Evolutionary conservation across 2,888 invertebrate genomes (phyloP), one percentile per base, ranked within the genome.

Genomic region (Lepas anatifera): DNA sequence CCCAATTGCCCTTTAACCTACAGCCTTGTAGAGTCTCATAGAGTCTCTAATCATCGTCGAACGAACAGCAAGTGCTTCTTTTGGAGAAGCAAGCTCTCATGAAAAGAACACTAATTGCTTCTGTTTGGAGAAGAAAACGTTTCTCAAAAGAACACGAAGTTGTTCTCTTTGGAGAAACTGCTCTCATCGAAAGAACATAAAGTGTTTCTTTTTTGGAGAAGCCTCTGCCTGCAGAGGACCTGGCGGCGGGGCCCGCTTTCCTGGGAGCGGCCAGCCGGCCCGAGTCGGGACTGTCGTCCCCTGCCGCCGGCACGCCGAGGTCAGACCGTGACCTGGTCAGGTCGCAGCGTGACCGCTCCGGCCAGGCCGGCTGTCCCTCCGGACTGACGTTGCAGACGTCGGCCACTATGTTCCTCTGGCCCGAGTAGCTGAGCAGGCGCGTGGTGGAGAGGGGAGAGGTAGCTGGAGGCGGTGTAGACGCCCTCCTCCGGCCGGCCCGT

Each of bases 401-500:
- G 25, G 66, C 37, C 25, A 66, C 37, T 16, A 66, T 37, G 27
- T 41, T 41, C 6, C 66, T n/a, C 41, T 66, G 66, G 13, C 66
- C 66, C 16, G 66, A 66, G 37, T 66, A 66, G 66, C 66, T 66
- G 25, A 66, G 66, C 25, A 66, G 66, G 25, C 66, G 25, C 25
- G 66, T 66, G 2, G 66, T 66, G 3, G 66, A 66, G n/a, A 66
- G 39, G n/a, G 25, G 66, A 66, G 3, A 66, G 66, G 27, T 66
- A 66, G n/a, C 39, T 39, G 0, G 66, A 66, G n/a, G 66, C 66
- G 4, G 66, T 41, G 27, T 41, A 66, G 16, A 66, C 66, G 76
- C 84, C 81, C 81, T 89, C 87, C 78, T 95, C 82, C 77, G 90
- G 89, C 75, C 85, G 85, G 75, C 94, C 92, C 78, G 87, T 85